These are phyloP conservation scores for Pocillopora damicornis DNA, from an alignment of 64 coral and sea anemone species.

Conservation along the genomic window DNA sequence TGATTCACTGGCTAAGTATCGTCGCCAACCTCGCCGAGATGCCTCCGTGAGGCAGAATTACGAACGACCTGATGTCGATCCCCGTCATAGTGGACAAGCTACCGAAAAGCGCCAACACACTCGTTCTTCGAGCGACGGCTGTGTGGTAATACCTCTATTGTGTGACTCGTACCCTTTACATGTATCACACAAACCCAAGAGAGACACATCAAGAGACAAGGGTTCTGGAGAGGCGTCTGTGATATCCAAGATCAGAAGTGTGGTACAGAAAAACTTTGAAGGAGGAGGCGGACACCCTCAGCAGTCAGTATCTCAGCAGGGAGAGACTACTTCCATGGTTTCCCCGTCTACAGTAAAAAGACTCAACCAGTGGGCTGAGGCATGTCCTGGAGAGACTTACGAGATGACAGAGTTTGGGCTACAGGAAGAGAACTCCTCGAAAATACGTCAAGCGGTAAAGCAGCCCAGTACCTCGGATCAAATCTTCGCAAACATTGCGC, in stretches of 20 bases:
- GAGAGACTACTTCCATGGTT: constrained; percentile 56
- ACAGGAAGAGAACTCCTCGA: background rate
- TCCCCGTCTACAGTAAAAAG: constrained; percentile 69
- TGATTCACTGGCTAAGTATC: constrained; percentile 67
- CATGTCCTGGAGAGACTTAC: constrained; percentile 27
- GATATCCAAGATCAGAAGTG: constrained; percentile 8
- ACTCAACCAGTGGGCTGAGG: constrained; percentile 74
- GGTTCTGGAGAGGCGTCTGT: background rate
- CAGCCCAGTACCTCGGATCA: background rate
- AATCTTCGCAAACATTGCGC: background rate
- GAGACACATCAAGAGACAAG: constrained; percentile 29
- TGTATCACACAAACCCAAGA: constrained; percentile 69
- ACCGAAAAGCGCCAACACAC: constrained; percentile 39
- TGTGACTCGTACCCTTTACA: constrained; percentile 75
- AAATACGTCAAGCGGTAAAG: background rate
- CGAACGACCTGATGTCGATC: constrained; percentile 20
- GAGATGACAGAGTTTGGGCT: constrained; percentile 44
- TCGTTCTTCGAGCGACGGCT: constrained; percentile 77
- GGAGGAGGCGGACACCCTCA: background rate
- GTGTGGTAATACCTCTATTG: constrained; percentile 65
- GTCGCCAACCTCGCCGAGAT: constrained; percentile 18
- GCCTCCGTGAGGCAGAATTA: background rate
- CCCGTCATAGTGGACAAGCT: background rate
- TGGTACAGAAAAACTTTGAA: background rate
- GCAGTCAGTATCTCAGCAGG: constrained; percentile 11